A percentile compares a stretch with the other conserved stretches of the same genome.
These are phyloP conservation scores for Catotricha subobsoleta DNA, from an alignment of 2,888 invertebrate species.

Conservation along the genomic window DNA sequence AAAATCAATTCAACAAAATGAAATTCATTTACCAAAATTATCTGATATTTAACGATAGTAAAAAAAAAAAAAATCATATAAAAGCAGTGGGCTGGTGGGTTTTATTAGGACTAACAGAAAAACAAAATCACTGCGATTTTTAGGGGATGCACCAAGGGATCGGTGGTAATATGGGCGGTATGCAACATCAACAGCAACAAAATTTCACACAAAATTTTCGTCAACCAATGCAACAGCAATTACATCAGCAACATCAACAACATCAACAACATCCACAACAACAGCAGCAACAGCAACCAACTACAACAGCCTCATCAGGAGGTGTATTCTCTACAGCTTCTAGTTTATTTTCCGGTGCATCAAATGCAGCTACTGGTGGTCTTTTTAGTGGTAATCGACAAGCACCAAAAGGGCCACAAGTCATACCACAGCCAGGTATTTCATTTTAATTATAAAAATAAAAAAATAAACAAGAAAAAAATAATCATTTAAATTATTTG, in stretches of 20 bases:
- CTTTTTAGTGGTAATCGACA: conserved; percentile 27
- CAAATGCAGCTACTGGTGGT: conserved; percentile 31
- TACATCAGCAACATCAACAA: conserved; percentile 14
- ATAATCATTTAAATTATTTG: too few relatives aligned
- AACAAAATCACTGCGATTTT: conserved; percentile 14
- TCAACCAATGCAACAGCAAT: conserved; percentile 13
- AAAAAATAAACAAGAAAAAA: too few relatives aligned
- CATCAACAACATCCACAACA: conserved; percentile 14
- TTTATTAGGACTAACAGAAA: conserved; percentile 12
- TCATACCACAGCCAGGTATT: conserved; percentile 13
- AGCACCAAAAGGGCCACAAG: conserved; percentile 32
- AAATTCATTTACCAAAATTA: too few relatives aligned
- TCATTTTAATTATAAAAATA: conserved; percentile 7
- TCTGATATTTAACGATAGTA: too few relatives aligned
- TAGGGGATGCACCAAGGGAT: conserved; percentile 37
- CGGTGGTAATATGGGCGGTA: conserved; percentile 30
- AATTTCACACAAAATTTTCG: not conserved
- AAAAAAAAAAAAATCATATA: too few relatives aligned
- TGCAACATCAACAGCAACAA: conserved; percentile 23
- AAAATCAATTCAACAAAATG: too few relatives aligned
- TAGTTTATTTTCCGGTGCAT: conserved; percentile 30
- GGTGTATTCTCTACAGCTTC: conserved; percentile 30
- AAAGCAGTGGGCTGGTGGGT: not conserved
- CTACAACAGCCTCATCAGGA: conserved; percentile 24
- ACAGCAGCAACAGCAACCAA: conserved; percentile 23